These are phyloP conservation scores for Lycaena phlaeas DNA, from an alignment of 2,888 invertebrate genomes.

Conservation along the genomic window DNA sequence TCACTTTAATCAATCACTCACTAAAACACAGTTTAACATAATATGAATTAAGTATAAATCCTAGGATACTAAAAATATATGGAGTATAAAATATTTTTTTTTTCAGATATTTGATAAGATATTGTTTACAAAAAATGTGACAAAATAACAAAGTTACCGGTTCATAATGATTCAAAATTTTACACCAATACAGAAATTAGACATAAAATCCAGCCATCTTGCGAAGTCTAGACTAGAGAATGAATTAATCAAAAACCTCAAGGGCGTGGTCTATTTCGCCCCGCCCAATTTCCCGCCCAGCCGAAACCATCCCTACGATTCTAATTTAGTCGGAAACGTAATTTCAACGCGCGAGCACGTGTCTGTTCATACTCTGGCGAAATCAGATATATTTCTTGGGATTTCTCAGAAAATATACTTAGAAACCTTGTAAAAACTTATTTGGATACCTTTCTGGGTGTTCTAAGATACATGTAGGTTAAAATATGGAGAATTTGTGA, in stretches of 20 bases:
- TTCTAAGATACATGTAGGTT: background rate
- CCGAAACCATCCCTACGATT: conserved; percentile 13
- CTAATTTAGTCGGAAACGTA: conserved; percentile 15
- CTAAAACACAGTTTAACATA: too few relatives aligned
- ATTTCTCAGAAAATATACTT: background rate
- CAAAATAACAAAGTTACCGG: too few relatives aligned
- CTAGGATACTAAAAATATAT: too few relatives aligned
- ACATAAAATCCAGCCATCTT: conserved; percentile 22
- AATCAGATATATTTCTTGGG: background rate
- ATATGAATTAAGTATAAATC: too few relatives aligned
- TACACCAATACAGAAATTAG: background rate
- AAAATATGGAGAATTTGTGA: background rate
- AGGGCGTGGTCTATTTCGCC: conserved; percentile 7
- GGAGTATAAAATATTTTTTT: too few relatives aligned
- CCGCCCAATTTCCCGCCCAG: conserved; percentile 23
- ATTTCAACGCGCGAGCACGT: conserved; percentile 14
- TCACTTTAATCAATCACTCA: too few relatives aligned
- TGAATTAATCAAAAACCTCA: conserved; percentile 11
- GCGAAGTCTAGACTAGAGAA: conserved; percentile 25
- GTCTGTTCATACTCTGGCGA: background rate
- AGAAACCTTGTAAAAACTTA: background rate
- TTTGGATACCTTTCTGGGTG: background rate
- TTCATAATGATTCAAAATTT: background rate
- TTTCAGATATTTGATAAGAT: too few relatives aligned
- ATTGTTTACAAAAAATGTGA: too few relatives aligned